Base-by-base conservation (phyloP, 1,140 invertebrate species). In the Leucophenga varia region DNA sequence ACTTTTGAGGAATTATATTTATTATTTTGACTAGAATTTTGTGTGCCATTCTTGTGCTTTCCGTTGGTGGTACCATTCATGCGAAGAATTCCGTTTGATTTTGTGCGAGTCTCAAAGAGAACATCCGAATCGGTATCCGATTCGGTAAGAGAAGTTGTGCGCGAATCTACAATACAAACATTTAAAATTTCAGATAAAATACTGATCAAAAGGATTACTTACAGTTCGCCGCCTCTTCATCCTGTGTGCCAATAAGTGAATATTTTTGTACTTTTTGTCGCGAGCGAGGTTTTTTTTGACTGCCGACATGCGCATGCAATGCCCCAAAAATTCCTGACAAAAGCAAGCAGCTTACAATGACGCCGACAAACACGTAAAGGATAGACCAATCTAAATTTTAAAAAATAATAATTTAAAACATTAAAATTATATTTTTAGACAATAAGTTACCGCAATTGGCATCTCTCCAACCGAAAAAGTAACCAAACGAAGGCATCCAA, bases 401-500 rank as follows among this genome's bases (percentile, higher is more conserved):
- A 14, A 73, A 55, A 36, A 48, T 53, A 47, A 45, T 41, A 40
- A 8, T 13, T 25, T 31, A 17, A 14, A 10, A 6, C 6, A 25
- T 13, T 16, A 14, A 18, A 42, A 30, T 31, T 13, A 34, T 28
- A 25, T 3, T 2, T 35, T 4, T 12, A 18, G n/a, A 39, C 17
- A 20, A 16, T 20, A 43, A 43, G 54, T 54, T 59, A 82, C 82
- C 79, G 52, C 80, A 82, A 57, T 82, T 80, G 12, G 80, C 79
- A 54, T 78, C 75, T 31, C 77, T 73, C 43, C 79, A 77, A 30
- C 74, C 75, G 34, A 79, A 75, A 34, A 79, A 72, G 51, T 76
- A 77, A 25, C 78, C 64, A 8, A 79, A 63, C 75, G 83, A 81
- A 77, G 93, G 86, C 91, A 96, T 96, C 93, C 93, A 97, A 79